Base-by-base conservation (phyloP, 64 coral and sea anemone species). In the Montipora sp. region DNA sequence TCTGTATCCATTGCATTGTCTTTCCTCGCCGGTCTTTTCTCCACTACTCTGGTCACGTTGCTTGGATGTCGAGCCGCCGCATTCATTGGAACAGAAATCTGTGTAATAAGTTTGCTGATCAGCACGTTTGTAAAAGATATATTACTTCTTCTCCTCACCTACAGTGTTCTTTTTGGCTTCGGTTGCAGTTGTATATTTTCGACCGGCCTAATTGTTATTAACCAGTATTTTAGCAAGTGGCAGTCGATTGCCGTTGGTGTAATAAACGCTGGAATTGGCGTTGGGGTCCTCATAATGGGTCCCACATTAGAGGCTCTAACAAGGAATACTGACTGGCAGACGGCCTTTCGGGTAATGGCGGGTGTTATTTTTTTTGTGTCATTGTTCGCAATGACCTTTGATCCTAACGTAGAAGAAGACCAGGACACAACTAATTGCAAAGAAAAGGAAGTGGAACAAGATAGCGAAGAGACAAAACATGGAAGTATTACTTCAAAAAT, bases 51-150 rank as follows among this genome's bases (percentile, higher is more conserved):
- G 12, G 44, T 89, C 3, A 80, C 73, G 13, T 66, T 21, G n/a
- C 89, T 94, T 72, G 92, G 92, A 75, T 94, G 92, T 63, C 85
- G 87, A 19, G 8, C 89, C 67, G 73, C 76, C 18, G 46, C 92
- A 14, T 21, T 94, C 15, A 48, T 94, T 16, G 92, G 92, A 58
- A 87, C 23, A 67, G 72, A 73, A 12, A 15, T 94, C 3, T 89
- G 80, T 12, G 66, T 67, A 0, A 7, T 83, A 8, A 88, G 92
- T 5, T 67, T 94, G 3, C 19, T 80, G 0, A 66, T 83, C 50
- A 82, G 85, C n/a, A 83, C 92, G 43, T 67, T 89, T 68, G 92
- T 63, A 7, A 58, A 87, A 21, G 88, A 80, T 73, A 79, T 94
- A 51, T 24, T 61, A 8, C 24, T 75, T 49, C 49, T 94, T 24